Evolutionary conservation across 2,113 vertebrate genomes (phyloP).

Genomic region (Pampusana beccarii): DNA sequence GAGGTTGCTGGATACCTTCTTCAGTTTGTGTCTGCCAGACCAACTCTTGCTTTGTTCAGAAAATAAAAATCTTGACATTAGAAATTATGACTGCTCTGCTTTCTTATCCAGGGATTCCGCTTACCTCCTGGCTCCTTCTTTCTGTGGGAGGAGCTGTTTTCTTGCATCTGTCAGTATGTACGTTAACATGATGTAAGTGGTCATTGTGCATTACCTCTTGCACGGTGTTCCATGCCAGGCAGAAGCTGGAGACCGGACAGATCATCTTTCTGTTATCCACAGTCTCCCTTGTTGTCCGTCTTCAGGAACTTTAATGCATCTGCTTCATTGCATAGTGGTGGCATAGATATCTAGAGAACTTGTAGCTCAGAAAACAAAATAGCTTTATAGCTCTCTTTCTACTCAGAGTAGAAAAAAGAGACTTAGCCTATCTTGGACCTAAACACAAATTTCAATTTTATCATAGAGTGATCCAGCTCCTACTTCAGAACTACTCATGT

Average conservation of each 20-base stretch:
- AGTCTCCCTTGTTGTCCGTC: neutral
- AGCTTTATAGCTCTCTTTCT: neutral
- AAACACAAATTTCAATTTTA: neutral
- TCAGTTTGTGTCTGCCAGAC: neutral
- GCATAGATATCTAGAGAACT: neutral
- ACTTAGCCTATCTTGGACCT: neutral
- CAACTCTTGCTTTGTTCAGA: neutral
- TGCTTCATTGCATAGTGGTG: neutral
- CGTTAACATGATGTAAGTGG: too few species aligned
- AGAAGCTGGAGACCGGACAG: neutral
- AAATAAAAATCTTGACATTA: neutral
- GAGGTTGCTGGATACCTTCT: neutral
- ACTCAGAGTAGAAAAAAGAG: neutral
- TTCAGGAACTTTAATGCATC: neutral
- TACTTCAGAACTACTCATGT: neutral
- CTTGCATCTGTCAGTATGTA: neutral
- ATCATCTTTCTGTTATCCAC: neutral
- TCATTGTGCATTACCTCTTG: neutral
- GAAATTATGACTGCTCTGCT: neutral
- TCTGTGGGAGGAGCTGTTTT: neutral
- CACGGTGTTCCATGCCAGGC: neutral
- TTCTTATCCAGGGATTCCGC: neutral
- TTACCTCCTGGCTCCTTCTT: neutral
- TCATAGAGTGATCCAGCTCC: neutral
- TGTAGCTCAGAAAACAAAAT: neutral